These are phyloP conservation scores for Ecdyonurus torrentis DNA, from an alignment of 2,888 invertebrate genomes.

Conservation along the genomic window DNA sequence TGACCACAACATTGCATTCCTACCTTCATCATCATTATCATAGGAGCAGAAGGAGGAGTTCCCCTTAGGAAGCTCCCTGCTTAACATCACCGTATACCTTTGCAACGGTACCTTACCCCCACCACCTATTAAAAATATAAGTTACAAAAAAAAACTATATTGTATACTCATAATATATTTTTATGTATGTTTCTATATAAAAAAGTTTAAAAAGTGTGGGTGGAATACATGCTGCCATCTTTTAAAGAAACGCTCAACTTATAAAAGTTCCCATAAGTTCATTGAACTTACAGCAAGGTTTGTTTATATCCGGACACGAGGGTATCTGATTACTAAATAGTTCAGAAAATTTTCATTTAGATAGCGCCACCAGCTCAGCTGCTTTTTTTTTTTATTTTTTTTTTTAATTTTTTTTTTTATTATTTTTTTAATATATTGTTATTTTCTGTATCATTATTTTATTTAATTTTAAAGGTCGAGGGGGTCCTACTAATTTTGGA, in stretches of 20 bases:
- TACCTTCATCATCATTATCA: background rate
- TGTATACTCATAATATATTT: no score
- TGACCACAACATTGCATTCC: background rate
- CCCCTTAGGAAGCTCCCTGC: no score
- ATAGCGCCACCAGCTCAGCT: background rate
- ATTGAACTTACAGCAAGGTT: background rate
- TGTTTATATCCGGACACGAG: background rate
- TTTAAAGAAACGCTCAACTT: background rate
- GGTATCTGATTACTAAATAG: background rate
- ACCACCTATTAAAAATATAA: background rate
- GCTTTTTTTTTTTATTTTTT: no score
- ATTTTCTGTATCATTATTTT: background rate
- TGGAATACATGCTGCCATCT: background rate
- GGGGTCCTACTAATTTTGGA: no score
- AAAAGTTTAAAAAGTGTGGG: background rate
- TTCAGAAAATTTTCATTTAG: background rate
- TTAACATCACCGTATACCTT: no score
- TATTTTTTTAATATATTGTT: background rate
- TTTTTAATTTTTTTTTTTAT: background rate
- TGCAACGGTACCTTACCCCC: slow-evolving; percentile 2
- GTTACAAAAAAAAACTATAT: background rate
- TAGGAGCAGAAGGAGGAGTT: background rate
- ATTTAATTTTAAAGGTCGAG: background rate
- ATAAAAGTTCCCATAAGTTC: background rate
- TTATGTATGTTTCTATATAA: background rate